Conservation (phyloP, 2,888 invertebrate genomes). For the Watsonalla cultraria region DNA sequence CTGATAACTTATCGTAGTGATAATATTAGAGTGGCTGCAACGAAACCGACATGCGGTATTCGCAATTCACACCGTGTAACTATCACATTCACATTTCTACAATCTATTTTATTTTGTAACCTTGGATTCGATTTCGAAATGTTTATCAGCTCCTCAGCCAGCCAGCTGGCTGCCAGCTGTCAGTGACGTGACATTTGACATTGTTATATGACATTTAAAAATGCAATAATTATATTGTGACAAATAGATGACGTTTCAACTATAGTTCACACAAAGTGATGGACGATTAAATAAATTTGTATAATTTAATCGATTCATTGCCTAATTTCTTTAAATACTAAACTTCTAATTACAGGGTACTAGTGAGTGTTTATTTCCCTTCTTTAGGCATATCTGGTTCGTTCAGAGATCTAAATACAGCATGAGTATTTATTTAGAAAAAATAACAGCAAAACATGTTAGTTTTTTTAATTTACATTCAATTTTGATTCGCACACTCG, state of each 20-base stretch:
- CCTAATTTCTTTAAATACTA: too few species aligned
- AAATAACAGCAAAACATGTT: too few species aligned
- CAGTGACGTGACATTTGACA: slow-evolving; percentile 40
- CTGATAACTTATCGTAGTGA: slow-evolving; percentile 30
- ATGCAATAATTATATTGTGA: too few species aligned
- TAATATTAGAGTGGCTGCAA: slow-evolving; percentile 3
- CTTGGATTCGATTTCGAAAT: slow-evolving; percentile 50
- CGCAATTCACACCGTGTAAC: slow-evolving; percentile 43
- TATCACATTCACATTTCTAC: slow-evolving; percentile 63
- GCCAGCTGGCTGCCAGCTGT: slow-evolving; percentile 37
- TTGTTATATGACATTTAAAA: neutral
- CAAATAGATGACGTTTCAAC: neutral
- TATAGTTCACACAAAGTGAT: neutral
- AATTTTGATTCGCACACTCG: too few species aligned
- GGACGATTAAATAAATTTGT: too few species aligned
- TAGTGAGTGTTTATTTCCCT: too few species aligned
- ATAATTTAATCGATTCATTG: too few species aligned
- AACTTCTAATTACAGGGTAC: too few species aligned
- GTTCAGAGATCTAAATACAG: too few species aligned
- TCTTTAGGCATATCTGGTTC: too few species aligned
- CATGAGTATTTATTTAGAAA: too few species aligned
- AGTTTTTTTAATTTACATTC: too few species aligned
- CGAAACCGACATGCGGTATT: slow-evolving; percentile 30
- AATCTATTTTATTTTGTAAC: slow-evolving; percentile 35
- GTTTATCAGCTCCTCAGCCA: slow-evolving; percentile 12